These are phyloP conservation scores for Altica lythri DNA, from an alignment of 2,888 invertebrate genomes.

Conservation along the genomic window DNA sequence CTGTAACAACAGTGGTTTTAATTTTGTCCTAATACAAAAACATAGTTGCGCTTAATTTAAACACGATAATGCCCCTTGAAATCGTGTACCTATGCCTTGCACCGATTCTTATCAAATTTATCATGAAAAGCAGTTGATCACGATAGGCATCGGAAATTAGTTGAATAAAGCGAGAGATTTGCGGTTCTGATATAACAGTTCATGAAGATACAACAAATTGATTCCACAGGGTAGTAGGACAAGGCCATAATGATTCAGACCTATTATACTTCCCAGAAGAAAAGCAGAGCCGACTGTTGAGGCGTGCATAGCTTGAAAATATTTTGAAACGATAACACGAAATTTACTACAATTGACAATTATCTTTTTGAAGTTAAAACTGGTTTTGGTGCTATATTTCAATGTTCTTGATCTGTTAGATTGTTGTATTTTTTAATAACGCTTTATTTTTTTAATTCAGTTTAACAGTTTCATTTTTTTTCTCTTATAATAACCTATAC, in stretches of 20 bases:
- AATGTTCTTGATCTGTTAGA: no score
- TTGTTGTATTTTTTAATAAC: no score
- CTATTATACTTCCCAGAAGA: no score
- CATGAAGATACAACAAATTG: slow-evolving; percentile 11
- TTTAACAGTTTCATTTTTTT: no score
- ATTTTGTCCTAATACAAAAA: background rate
- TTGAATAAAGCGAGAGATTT: slow-evolving; percentile 9
- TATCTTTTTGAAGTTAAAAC: no score
- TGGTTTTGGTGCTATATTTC: no score
- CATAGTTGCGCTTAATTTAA: background rate
- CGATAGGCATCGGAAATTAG: slow-evolving; percentile 17
- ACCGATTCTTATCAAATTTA: slow-evolving; percentile 22
- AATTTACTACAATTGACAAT: no score
- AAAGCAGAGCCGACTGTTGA: no score
- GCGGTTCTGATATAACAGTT: slow-evolving; percentile 17
- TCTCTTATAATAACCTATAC: no score
- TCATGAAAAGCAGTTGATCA: slow-evolving; percentile 12
- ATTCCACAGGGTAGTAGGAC: slow-evolving; percentile 10
- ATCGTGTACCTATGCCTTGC: slow-evolving; percentile 3
- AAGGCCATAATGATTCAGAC: slow-evolving; percentile 6
- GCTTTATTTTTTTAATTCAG: no score
- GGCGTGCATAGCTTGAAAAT: no score
- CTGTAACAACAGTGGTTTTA: background rate
- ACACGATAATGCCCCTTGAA: slow-evolving; percentile 14
- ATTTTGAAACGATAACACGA: no score